phyloP scores from a whole-genome alignment of 2,113 vertebrate species.

The Physeter macrocephalus region DNA sequence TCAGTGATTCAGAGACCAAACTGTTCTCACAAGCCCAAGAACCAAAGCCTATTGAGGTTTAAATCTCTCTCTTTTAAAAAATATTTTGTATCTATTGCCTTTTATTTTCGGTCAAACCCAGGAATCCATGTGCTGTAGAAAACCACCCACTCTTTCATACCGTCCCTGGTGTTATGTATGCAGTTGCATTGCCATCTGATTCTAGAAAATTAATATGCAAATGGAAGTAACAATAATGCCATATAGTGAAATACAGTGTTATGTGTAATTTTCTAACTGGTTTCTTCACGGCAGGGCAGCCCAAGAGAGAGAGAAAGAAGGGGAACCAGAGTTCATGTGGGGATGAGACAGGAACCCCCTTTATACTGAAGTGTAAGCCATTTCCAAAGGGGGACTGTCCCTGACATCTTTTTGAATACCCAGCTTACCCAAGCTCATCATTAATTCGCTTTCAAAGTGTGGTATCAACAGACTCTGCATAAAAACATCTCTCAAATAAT shows the following conservation, averaged over 20 bases:
- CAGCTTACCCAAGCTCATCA: background rate
- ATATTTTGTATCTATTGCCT: background rate
- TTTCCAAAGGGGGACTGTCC: background rate
- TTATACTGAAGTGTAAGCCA: background rate
- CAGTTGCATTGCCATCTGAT: background rate
- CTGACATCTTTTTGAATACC: background rate
- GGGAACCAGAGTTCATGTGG: slow-evolving; percentile 22
- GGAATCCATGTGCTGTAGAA: background rate
- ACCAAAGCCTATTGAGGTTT: background rate
- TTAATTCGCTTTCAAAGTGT: slow-evolving; percentile 41
- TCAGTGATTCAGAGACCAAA: slow-evolving; percentile 65
- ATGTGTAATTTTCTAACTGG: background rate
- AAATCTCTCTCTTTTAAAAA: background rate
- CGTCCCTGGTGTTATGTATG: background rate
- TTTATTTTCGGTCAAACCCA: background rate
- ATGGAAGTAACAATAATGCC: background rate
- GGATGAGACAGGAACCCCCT: background rate
- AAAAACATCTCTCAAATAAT: slow-evolving; percentile 56
- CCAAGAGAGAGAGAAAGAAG: background rate
- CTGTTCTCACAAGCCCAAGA: slow-evolving; percentile 51
- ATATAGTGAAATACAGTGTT: background rate
- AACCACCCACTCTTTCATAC: background rate
- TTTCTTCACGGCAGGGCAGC: background rate
- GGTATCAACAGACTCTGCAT: slow-evolving; percentile 22
- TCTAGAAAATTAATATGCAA: background rate